A percentile compares a stretch with the other conserved stretches of the same genome.
Conservation (phyloP, 2,113 vertebrate genomes). For the Calcarius ornatus region DNA sequence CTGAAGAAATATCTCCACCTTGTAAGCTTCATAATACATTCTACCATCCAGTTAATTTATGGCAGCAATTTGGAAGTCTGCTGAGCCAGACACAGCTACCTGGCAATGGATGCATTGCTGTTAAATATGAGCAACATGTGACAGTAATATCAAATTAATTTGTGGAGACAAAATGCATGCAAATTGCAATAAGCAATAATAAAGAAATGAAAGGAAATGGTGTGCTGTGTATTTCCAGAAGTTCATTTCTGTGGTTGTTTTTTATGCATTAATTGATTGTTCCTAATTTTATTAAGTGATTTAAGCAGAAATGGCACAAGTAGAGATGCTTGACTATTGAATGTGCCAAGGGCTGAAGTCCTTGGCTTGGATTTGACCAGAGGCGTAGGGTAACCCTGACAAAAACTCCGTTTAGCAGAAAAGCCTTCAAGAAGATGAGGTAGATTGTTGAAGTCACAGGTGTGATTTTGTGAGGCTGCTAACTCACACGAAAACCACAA, state of each 20-base stretch:
- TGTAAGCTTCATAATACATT: neutral
- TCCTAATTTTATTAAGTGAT: neutral
- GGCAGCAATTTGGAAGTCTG: neutral
- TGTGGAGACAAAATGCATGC: neutral
- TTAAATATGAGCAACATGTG: neutral
- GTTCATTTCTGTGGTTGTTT: neutral
- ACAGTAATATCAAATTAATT: neutral
- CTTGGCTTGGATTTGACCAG: neutral
- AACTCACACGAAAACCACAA: neutral
- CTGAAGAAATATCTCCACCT: neutral
- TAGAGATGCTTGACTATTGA: neutral
- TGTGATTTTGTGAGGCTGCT: neutral
- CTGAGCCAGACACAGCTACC: neutral
- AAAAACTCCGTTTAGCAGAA: neutral
- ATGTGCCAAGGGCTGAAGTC: neutral
- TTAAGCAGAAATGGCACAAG: neutral
- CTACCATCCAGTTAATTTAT: neutral
- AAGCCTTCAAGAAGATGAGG: accelerated
- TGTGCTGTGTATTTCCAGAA: neutral
- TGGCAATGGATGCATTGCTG: neutral
- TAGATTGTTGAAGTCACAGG: accelerated
- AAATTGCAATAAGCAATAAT: neutral
- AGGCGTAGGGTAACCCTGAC: neutral
- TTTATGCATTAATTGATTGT: neutral
- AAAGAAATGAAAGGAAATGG: neutral